Conservation (phyloP, 2,113 vertebrate genomes). For the Poicephalus gulielmi region DNA sequence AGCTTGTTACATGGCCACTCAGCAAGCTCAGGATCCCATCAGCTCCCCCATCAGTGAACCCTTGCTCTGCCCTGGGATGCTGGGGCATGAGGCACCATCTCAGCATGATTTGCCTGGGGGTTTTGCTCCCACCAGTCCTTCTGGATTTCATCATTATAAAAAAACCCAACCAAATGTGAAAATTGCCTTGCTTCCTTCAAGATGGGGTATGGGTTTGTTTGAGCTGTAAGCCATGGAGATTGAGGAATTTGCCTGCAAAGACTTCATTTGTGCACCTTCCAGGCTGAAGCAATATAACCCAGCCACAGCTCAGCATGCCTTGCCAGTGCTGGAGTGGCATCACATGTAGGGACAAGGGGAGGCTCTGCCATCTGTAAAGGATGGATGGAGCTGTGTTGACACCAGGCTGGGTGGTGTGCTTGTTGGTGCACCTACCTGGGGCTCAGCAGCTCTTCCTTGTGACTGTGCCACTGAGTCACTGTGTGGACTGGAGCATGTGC, state of each 20-base stretch:
- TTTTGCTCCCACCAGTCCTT: fast-evolving
- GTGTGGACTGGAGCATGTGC: fast-evolving
- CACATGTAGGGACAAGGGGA: neutral
- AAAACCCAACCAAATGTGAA: neutral
- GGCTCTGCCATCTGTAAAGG: neutral
- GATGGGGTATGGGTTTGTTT: neutral
- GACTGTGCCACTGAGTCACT: neutral
- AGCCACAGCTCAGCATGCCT: neutral
- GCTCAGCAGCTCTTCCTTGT: neutral
- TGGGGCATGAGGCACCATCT: neutral
- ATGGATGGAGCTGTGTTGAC: neutral
- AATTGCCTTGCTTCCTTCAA: neutral
- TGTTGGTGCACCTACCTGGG: neutral
- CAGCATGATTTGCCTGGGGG: neutral
- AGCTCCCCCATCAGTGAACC: neutral
- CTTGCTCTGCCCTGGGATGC: neutral
- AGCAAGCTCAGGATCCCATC: neutral
- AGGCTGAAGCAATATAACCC: neutral
- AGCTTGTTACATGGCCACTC: fast-evolving
- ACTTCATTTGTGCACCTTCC: neutral
- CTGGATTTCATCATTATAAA: neutral
- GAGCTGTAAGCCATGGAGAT: neutral
- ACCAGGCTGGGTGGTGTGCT: neutral
- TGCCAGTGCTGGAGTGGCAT: neutral
- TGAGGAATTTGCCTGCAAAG: neutral